Evolutionary conservation across 92 coral and sea anemone species (phyloP).

Genomic region (Porites evermanni): DNA sequence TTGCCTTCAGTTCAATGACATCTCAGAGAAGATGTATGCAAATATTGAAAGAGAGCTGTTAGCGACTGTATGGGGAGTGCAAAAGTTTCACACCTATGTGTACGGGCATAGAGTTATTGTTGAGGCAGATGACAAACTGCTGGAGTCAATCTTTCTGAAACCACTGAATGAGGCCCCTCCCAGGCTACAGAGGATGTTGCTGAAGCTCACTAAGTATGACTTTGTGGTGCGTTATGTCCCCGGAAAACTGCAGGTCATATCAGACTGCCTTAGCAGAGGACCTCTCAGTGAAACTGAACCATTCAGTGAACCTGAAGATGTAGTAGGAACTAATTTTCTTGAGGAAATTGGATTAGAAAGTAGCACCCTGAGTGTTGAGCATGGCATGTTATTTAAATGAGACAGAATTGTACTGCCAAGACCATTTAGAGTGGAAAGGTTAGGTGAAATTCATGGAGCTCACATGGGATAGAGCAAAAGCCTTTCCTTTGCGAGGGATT

Average conservation of each 20-base stretch:
- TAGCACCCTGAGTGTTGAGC: constrained; percentile 57
- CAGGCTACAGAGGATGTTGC: constrained; percentile 58
- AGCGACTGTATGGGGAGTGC: constrained; percentile 53
- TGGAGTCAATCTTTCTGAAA: constrained; percentile 53
- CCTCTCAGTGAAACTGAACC: constrained; percentile 16
- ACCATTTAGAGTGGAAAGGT: no score
- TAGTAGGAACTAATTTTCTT: constrained; percentile 40
- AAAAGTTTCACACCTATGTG: constrained; percentile 56
- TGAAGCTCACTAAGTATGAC: constrained; percentile 65
- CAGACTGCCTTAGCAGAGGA: constrained; percentile 67
- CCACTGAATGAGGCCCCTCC: constrained; percentile 71
- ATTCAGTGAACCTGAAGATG: no score
- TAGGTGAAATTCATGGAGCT: no score
- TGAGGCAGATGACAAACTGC: constrained; percentile 57
- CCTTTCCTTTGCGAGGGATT: no score
- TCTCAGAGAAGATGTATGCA: constrained; percentile 43
- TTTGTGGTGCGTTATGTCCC: constrained; percentile 51
- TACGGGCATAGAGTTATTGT: constrained; percentile 60
- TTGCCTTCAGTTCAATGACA: constrained; percentile 19
- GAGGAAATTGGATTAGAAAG: constrained; percentile 30
- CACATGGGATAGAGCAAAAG: no score
- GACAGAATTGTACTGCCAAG: background rate
- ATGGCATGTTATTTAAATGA: constrained; percentile 55
- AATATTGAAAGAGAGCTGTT: constrained; percentile 56
- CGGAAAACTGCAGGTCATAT: constrained; percentile 1